Conservation (phyloP, 2,888 invertebrate genomes). For the Crematogaster levior region DNA sequence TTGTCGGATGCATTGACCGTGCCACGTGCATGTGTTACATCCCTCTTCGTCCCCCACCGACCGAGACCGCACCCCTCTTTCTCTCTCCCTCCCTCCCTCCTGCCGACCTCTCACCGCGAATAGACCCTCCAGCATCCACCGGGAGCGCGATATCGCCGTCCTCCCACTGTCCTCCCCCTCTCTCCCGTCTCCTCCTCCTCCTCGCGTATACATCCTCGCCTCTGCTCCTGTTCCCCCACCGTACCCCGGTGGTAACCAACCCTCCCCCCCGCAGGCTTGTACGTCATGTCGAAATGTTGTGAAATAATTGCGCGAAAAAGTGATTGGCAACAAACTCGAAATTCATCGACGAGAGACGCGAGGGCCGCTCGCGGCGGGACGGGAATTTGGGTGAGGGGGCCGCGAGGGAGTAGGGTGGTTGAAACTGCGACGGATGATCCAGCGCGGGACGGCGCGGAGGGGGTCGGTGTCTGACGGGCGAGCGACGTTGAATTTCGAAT, state of each 20-base stretch:
- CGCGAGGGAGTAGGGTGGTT: constrained; percentile 5
- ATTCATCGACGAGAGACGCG: constrained; percentile 75
- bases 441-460: constrained; percentile 44
- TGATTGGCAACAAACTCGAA: constrained; percentile 83
- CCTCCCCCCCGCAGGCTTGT: constrained; percentile 72
- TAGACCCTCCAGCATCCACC: constrained; percentile 67
- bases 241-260: constrained; percentile 38
- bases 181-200: not conserved
- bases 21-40: constrained; percentile 85
- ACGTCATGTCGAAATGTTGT: constrained; percentile 84
- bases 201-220: constrained; percentile 26
- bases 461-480: constrained; percentile 72
- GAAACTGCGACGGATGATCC: constrained; percentile 50
- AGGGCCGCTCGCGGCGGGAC: constrained; percentile 54
- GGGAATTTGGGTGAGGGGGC: constrained; percentile 39
- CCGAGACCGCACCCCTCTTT: constrained; percentile 58
- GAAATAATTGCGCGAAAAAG: constrained; percentile 85
- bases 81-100: constrained; percentile 50
- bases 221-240: not conserved
- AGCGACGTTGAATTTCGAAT: constrained; percentile 77
- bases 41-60: constrained; percentile 59
- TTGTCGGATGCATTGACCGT: constrained; percentile 83
- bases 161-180: constrained; percentile 55
- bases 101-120: constrained; percentile 70
- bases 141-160: constrained; percentile 42